Percentiles rank a stretch among this genome's conserved stretches.
phyloP scores from a whole-genome alignment of 2,113 vertebrate genomes.

The western clawed frog (Xenopus tropicalis) region UCB_Xtro_10.0 CM004450.2:68031501-68032000 shows the following conservation, averaged over 20 bases:
- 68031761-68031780: constrained; percentile 58
- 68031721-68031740: constrained; percentile 53
- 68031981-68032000: constrained; percentile 65
- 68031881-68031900: constrained; percentile 66
- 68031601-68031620: constrained; percentile 3
- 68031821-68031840: constrained; percentile 66
- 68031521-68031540: background rate
- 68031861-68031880: constrained; percentile 60
- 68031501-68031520: background rate
- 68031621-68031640: constrained; percentile 20
- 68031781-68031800: constrained; percentile 66
- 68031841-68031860: constrained; percentile 60
- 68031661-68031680: constrained; percentile 59
- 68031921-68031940: constrained; percentile 49
- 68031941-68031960: constrained; percentile 62
- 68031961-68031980: constrained; percentile 61
- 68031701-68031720: constrained; percentile 49
- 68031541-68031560: background rate
- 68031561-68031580: background rate
- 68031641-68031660: constrained; percentile 45
- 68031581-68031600: background rate
- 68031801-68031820: constrained; percentile 68
- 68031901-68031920: constrained; percentile 57
- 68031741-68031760: constrained; percentile 58
- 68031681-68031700: constrained; percentile 51